Percentiles rank a stretch among this genome's conserved stretches.
phyloP scores from a whole-genome alignment of 2,888 invertebrate genomes.

The Lepidonotus clava region DNA sequence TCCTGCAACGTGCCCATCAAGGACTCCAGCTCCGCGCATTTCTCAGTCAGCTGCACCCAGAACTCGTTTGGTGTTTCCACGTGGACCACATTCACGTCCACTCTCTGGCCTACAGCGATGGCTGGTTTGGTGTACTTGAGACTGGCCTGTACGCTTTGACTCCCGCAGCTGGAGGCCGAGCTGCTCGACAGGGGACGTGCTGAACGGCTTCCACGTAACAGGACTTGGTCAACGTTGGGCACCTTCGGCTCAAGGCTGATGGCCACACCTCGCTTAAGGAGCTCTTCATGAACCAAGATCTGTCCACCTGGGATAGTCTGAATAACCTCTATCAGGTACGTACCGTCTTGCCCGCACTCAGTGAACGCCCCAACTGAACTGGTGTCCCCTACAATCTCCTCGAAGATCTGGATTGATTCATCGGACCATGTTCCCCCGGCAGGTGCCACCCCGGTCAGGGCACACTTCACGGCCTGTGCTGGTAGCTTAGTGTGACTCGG shows the following conservation, averaged over 20 bases:
- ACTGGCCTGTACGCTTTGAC: neutral
- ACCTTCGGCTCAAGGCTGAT: neutral
- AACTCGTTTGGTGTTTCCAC: conserved; percentile 68
- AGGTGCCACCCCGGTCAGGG: conserved; percentile 61
- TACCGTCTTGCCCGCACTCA: neutral
- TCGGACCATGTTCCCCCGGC: neutral
- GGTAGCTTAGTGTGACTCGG: conserved; percentile 65
- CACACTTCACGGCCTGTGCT: conserved; percentile 66
- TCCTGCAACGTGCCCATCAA: conserved; percentile 68
- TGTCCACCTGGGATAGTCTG: neutral
- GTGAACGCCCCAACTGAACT: conserved; percentile 6
- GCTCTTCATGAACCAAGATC: conserved; percentile 17
- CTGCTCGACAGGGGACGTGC: neutral
- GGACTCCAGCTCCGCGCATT: conserved; percentile 61
- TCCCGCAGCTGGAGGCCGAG: neutral
- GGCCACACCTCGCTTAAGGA: neutral
- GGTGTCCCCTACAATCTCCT: neutral
- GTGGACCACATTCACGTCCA: conserved; percentile 55
- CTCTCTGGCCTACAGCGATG: neutral
- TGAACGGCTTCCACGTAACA: conserved; percentile 7
- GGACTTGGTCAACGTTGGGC: neutral
- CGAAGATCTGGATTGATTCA: neutral
- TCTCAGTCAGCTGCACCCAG: conserved; percentile 69
- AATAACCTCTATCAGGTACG: neutral
- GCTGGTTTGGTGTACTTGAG: neutral